Evolutionary conservation across 2,113 vertebrate genomes (phyloP), one percentile per base, ranked within the genome.

Genomic region (Pelmatolapia mariae): DNA sequence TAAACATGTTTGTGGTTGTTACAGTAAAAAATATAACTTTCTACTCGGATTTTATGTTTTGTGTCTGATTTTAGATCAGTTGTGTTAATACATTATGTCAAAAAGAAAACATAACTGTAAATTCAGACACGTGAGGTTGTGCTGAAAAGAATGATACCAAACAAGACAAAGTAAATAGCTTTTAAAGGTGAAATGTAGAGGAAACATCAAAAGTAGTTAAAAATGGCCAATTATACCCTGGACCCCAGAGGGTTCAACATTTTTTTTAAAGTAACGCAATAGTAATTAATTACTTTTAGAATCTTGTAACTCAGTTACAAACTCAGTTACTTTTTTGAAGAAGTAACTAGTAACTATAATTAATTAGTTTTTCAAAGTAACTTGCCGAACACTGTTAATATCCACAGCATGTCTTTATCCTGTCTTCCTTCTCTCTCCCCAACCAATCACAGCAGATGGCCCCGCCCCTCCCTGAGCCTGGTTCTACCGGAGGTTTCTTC

Each of bases 81-180:
- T 53, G 50, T 53, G 5, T 53, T 3, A n/a, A n/a, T 1, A 3
- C 19, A 53, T 19, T 53, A 0, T 52, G 5, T 53, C 50, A n/a
- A 53, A 53, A 53, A n/a, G 50, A n/a, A 53, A 53, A 53, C 2
- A 52, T 10, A 10, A 52, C 19, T 52, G 5, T n/a, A 5, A 52
- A n/a, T 52, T n/a, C 9, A 52, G 50, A 52, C 19, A n/a, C 18
- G 8, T 52, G 50, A 52, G 50, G 50, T n/a, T 52, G 50, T n/a
- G 19, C 19, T 53, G 19, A 53, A 53, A 53, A 5, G 1, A 3
- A 6, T n/a, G 50, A 53, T 0, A 53, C 3, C 10, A 22, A 50
- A 50, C 47, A 50, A 18, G 16, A 7, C 7, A 18, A 50, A 50
- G 5, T 7, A 47, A 47, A 47, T 3, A 8, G 45, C 18, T 18